Evolutionary conservation across 2,113 vertebrate species (phyloP).

Genomic region (Holacanthus passer): DNA sequence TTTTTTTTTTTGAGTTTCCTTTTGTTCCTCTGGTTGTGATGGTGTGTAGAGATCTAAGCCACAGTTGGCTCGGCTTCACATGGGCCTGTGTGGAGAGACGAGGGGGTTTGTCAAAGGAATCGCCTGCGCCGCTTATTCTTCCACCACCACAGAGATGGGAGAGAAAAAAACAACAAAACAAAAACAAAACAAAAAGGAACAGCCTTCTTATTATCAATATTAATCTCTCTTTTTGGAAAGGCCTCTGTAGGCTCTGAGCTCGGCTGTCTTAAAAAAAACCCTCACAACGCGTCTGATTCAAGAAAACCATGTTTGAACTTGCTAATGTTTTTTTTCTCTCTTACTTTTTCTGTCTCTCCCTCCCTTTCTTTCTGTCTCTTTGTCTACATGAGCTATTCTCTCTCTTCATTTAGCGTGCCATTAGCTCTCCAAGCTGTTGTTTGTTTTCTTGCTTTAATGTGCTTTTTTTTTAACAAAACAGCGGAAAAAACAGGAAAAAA

Average conservation of each 20-base stretch:
- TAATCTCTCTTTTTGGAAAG: slow-evolving; percentile 77
- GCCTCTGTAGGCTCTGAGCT: slow-evolving; percentile 72
- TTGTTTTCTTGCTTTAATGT: slow-evolving; percentile 79
- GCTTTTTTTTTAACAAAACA: slow-evolving; percentile 60
- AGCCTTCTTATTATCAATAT: slow-evolving; percentile 77
- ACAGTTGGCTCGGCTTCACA: slow-evolving; percentile 79
- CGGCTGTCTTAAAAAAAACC: slow-evolving; percentile 37
- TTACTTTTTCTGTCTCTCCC: slow-evolving; percentile 27
- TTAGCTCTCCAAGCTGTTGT: slow-evolving; percentile 82
- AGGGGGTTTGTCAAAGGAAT: slow-evolving; percentile 77
- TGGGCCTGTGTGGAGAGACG: slow-evolving; percentile 61
- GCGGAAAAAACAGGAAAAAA: slow-evolving; percentile 33
- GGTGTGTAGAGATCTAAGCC: slow-evolving; percentile 77
- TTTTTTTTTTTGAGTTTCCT: slow-evolving; percentile 53
- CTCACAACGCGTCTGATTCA: slow-evolving; percentile 63
- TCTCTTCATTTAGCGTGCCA: slow-evolving; percentile 74
- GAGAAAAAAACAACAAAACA: slow-evolving; percentile 12
- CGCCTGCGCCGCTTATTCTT: slow-evolving; percentile 66
- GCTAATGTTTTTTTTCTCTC: slow-evolving; percentile 60
- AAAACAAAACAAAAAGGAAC: slow-evolving; percentile 65
- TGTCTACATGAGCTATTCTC: slow-evolving; percentile 53
- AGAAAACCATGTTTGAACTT: slow-evolving; percentile 79
- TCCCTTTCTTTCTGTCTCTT: slow-evolving; percentile 32
- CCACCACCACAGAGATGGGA: slow-evolving; percentile 60
- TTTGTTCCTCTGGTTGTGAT: slow-evolving; percentile 75